Evolutionary conservation across 2,113 vertebrate genomes (phyloP).

Genomic region (Ciconia stormi): DNA sequence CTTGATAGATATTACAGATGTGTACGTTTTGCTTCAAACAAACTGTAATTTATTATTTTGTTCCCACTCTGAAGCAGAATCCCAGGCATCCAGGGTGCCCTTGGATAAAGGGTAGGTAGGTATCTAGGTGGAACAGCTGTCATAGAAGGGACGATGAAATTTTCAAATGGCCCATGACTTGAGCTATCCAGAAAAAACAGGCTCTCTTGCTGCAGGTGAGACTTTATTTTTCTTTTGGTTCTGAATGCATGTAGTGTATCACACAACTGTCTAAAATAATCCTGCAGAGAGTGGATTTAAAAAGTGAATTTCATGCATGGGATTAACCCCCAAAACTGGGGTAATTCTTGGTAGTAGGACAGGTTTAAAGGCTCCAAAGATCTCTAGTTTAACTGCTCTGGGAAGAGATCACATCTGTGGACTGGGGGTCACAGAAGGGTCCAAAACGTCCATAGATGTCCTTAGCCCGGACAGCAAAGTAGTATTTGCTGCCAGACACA

Average conservation of each 20-base stretch:
- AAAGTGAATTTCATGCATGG: slow-evolving; percentile 76
- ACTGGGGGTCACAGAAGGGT: slow-evolving; percentile 97
- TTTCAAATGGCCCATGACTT: slow-evolving; percentile 55
- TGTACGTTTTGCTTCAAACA: slow-evolving; percentile 28
- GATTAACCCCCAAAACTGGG: slow-evolving; percentile 66
- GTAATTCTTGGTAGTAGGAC: slow-evolving; percentile 39
- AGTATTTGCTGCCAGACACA: slow-evolving; percentile 95
- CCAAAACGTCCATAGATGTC: slow-evolving; percentile 96
- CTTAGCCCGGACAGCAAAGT: slow-evolving; percentile 95
- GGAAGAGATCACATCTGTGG: slow-evolving; percentile 92
- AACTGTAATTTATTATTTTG: slow-evolving; percentile 22
- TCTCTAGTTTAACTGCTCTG: slow-evolving; percentile 77
- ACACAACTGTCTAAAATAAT: slow-evolving; percentile 67
- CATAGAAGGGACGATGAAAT: slow-evolving; percentile 45
- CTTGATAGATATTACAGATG: neutral
- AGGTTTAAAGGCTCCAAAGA: slow-evolving; percentile 56
- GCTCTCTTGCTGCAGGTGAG: slow-evolving; percentile 66
- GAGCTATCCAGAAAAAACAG: slow-evolving; percentile 66
- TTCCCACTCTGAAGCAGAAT: slow-evolving; percentile 53
- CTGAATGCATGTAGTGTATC: slow-evolving; percentile 75
- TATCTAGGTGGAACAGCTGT: neutral
- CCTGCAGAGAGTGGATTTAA: slow-evolving; percentile 72
- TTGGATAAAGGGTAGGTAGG: neutral
- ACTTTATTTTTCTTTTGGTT: slow-evolving; percentile 74
- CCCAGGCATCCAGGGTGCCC: slow-evolving; percentile 2